Percentiles rank a stretch among this genome's conserved stretches.
Conservation (phyloP, 2,888 invertebrate genomes). For the Gari tellinella region DNA sequence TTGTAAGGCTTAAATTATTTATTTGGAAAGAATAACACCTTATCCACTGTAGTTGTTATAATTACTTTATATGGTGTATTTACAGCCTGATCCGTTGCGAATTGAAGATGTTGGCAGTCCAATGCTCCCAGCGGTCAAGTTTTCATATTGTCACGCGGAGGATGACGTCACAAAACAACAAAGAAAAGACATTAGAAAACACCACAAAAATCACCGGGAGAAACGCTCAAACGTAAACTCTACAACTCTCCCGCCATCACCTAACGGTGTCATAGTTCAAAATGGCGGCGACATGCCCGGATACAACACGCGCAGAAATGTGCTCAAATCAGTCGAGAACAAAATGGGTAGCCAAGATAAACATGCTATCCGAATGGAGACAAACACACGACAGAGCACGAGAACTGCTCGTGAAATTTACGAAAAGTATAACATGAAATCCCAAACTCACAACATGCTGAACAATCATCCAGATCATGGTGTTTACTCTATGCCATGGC, state of each 20-base stretch:
- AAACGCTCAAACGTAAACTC: slow-evolving; percentile 1
- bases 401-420: slow-evolving; percentile 57
- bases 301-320: slow-evolving; percentile 20
- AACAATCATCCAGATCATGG: slow-evolving; percentile 12
- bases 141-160: slow-evolving; percentile 46
- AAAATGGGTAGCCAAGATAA: slow-evolving; percentile 14
- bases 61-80: no score
- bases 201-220: slow-evolving; percentile 10
- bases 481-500: slow-evolving; percentile 55
- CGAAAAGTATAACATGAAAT: slow-evolving; percentile 61
- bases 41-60: no score
- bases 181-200: neutral
- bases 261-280: slow-evolving; percentile 55
- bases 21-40: no score
- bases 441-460: slow-evolving; percentile 33
- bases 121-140: slow-evolving; percentile 46
- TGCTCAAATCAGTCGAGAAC: slow-evolving; percentile 37
- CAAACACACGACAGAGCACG: slow-evolving; percentile 35
- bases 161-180: slow-evolving; percentile 24
- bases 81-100: no score
- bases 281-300: slow-evolving; percentile 41
- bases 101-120: slow-evolving; percentile 22
- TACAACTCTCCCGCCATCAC: slow-evolving; percentile 48
- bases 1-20: no score
- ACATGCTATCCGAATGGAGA: slow-evolving; percentile 15